Evolutionary conservation across 1,140 invertebrate genomes (phyloP).

Genomic region (Drosophila lowei): DNA sequence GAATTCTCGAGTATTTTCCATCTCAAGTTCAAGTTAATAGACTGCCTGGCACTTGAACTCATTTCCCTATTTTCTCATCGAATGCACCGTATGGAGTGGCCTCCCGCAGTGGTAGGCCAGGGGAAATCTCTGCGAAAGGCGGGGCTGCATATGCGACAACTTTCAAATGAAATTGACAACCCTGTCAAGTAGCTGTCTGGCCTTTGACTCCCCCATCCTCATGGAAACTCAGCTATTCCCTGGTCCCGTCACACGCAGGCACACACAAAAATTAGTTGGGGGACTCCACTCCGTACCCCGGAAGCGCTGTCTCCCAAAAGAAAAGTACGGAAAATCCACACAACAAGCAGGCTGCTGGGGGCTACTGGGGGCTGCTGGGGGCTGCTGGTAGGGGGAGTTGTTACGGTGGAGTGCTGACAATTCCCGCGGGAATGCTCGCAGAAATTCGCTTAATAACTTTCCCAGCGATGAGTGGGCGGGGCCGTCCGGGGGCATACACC

Average conservation of each 20-base stretch:
- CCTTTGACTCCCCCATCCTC: constrained; percentile 4
- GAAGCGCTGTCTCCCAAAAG: constrained; percentile 3
- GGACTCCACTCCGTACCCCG: constrained; percentile 19
- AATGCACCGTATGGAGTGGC: no score
- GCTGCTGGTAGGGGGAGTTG: no score
- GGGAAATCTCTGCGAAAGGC: no score
- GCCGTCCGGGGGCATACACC: neutral
- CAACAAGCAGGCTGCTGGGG: constrained; percentile 1
- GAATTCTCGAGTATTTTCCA: neutral
- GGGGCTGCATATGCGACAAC: constrained; percentile 62
- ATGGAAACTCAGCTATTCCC: neutral
- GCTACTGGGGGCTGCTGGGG: no score
- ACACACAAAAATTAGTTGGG: constrained; percentile 48
- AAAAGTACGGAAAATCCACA: constrained; percentile 42
- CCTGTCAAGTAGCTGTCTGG: constrained; percentile 63
- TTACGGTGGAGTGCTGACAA: constrained; percentile 56
- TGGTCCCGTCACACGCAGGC: constrained; percentile 8
- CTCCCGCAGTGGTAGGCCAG: no score
- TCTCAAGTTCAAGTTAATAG: constrained; percentile 46
- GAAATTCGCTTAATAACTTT: constrained; percentile 82
- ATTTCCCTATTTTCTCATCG: no score
- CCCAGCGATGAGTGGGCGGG: constrained; percentile 20
- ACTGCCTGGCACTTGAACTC: constrained; percentile 7
- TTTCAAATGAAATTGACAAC: constrained; percentile 75
- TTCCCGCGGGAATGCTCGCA: constrained; percentile 73